phyloP scores from a whole-genome alignment of 2,888 invertebrate species.

The Endotricha flammealis region DNA sequence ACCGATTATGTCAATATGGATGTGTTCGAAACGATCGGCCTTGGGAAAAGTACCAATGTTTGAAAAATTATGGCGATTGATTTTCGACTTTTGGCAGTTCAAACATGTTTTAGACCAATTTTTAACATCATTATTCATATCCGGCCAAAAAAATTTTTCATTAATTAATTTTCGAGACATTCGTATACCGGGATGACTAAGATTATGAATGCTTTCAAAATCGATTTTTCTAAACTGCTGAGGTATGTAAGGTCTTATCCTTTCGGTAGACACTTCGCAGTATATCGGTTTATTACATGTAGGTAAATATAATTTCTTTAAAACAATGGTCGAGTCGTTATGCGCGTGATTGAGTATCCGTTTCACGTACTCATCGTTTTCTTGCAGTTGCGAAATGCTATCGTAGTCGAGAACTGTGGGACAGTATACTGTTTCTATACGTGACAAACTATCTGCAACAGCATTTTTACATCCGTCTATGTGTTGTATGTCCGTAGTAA shows the following conservation, averaged over 20 bases:
- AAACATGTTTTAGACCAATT: slow-evolving; percentile 2
- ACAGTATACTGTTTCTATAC: slow-evolving; percentile 15
- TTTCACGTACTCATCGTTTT: background rate
- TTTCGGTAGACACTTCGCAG: slow-evolving; percentile 12
- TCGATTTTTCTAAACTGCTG: slow-evolving; percentile 10
- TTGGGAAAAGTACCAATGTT: slow-evolving; percentile 11
- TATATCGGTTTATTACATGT: background rate
- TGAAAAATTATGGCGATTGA: slow-evolving; percentile 6
- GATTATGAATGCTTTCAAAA: slow-evolving; percentile 11
- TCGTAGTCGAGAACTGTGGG: slow-evolving; percentile 15
- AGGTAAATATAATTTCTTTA: background rate
- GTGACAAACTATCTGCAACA: slow-evolving; percentile 16
- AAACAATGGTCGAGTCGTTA: background rate
- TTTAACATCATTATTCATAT: slow-evolving; percentile 3
- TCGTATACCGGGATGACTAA: slow-evolving; percentile 17
- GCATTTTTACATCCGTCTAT: slow-evolving; percentile 13
- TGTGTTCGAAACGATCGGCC: slow-evolving; percentile 17
- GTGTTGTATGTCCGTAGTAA: slow-evolving; percentile 17
- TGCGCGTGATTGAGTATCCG: no score
- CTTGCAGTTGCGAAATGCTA: slow-evolving; percentile 16
- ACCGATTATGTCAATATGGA: slow-evolving; percentile 25
- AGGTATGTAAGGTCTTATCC: slow-evolving; percentile 13
- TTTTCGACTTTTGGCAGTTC: background rate
- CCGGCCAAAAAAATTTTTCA: slow-evolving; percentile 8
- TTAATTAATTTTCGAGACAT: slow-evolving; percentile 10